phyloP scores from a whole-genome alignment of 1,140 invertebrate genomes.

The Achroia grisella region DNA sequence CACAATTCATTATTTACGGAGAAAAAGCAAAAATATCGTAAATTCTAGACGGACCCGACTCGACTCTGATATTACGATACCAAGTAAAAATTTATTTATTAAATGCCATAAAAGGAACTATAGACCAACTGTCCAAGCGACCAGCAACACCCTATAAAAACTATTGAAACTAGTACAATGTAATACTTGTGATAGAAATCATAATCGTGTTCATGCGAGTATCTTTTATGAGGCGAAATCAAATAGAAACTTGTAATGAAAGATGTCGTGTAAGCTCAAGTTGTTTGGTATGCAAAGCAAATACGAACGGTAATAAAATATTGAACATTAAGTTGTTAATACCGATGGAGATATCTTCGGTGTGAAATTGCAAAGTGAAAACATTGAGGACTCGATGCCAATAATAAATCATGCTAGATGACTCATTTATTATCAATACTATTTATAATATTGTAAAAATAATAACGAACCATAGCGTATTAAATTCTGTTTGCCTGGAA shows the following conservation, averaged over 20 bases:
- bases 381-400: slow-evolving; percentile 12
- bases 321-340: slow-evolving; percentile 61
- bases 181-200: slow-evolving; percentile 68
- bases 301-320: slow-evolving; percentile 63
- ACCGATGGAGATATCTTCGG: slow-evolving; percentile 34
- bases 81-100: no score
- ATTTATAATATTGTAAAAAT: no score
- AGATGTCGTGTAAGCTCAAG: slow-evolving; percentile 55
- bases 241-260: slow-evolving; percentile 73
- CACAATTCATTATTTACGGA: no score
- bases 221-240: slow-evolving; percentile 65
- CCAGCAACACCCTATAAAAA: slow-evolving; percentile 4
- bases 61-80: no score
- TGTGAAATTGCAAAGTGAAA: slow-evolving; percentile 35
- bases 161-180: slow-evolving; percentile 30
- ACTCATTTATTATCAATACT: not conserved
- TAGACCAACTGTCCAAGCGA: slow-evolving; percentile 5
- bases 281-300: slow-evolving; percentile 62
- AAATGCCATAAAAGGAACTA: no score
- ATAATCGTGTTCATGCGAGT: slow-evolving; percentile 61
- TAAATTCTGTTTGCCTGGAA: no score
- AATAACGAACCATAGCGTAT: no score
- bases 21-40: no score
- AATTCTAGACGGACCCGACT: no score
- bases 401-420: slow-evolving; percentile 4